Evolutionary conservation across 2,888 invertebrate species (phyloP).

Genomic region (Petrolisthes cinctipes): DNA sequence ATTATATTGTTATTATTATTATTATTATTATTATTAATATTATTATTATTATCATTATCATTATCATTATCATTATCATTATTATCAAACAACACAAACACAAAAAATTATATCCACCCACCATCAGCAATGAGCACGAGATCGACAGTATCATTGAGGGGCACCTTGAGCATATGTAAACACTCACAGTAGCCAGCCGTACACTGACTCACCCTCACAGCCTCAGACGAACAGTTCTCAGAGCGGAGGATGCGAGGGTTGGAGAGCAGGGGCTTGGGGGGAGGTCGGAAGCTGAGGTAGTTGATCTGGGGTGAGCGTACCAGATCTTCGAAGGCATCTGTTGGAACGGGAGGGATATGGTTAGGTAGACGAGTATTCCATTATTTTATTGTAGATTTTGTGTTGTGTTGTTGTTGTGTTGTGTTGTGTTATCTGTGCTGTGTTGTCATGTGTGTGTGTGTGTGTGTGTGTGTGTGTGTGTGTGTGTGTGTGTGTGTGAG

Average conservation of each 20-base stretch:
- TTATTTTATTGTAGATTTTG: neutral
- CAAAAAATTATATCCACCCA: conserved; percentile 67
- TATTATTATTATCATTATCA: no score
- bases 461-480: neutral
- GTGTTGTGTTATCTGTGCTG: no score
- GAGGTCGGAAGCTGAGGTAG: conserved; percentile 80
- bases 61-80: no score
- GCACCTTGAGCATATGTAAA: conserved; percentile 83
- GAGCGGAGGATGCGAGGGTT: conserved; percentile 44
- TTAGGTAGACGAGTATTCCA: no score
- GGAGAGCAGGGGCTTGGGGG: conserved; percentile 54
- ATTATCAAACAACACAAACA: neutral
- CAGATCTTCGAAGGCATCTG: neutral
- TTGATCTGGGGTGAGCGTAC: conserved; percentile 85
- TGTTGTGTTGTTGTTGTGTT: neutral
- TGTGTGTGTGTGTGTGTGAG: neutral
- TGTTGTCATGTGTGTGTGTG: no score
- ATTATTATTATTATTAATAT: no score
- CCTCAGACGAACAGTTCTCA: conserved; percentile 53
- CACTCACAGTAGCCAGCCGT: conserved; percentile 83
- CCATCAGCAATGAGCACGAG: conserved; percentile 87
- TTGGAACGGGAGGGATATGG: neutral
- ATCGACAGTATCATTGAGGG: conserved; percentile 84
- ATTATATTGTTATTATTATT: no score
- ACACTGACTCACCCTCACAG: conserved; percentile 73